Evolutionary conservation across 2,888 invertebrate genomes (phyloP), one percentile per base, ranked within the genome.

Genomic region (Andrena minutula): DNA sequence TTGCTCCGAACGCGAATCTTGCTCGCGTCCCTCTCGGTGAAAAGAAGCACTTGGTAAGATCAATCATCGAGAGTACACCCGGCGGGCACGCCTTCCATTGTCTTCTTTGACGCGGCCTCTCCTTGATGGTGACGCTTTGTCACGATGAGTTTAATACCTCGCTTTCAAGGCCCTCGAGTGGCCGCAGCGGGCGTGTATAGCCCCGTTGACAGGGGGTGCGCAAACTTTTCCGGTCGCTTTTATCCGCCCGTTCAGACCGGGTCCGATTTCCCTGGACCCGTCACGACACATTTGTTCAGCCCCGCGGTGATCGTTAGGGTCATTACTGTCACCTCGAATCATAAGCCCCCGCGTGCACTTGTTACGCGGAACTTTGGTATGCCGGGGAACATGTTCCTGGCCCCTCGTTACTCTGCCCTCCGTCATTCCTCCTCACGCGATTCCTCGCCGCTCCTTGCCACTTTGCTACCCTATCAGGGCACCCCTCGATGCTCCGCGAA

Each of bases 41-140:
- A 72, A 41, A 86, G 82, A 83, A 86, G 74, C 83, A 82, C 89
- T 83, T 68, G 85, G 79, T 78, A 82, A 89, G 89, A 92, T 92
- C 91, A 91, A 91, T 92, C 90, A 88, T 86, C 82, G 85, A 90
- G 90, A 87, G 87, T 77, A 80, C 56, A 23, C 63, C 86, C 84
- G 61, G 77, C 58, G 23, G 87, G 74, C 74, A 79, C 75, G 86
- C 75, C 79, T 86, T 71, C 88, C 84, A 89, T 91, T 91, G 91
- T 92, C 89, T 91, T 86, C 75, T 83, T 86, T 81, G 71, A 83
- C 66, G 63, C 73, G 66, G 71, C 66, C 72, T 78, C 83, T 81
- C 77, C 82, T 88, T 61, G 79, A 88, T 83, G 74, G 71, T 56
- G 76, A 77, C 69, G 84, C 86, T 86, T 84, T 79, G 80, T 83